Conservation (phyloP, 2,113 vertebrate genomes). For the Pyxicephalus adspersus region DNA sequence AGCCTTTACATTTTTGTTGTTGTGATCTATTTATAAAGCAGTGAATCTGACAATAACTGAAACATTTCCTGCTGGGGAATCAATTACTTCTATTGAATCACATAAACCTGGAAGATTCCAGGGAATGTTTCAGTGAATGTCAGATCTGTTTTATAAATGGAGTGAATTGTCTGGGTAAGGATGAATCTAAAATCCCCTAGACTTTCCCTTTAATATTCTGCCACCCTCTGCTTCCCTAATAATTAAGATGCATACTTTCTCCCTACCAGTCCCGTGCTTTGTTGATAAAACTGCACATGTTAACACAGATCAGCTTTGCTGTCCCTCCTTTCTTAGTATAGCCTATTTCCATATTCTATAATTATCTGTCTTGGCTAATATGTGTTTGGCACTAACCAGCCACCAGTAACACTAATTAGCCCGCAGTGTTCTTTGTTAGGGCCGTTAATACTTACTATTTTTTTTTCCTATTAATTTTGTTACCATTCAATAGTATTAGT, state of each 20-base stretch:
- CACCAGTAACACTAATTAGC: slow-evolving; percentile 38
- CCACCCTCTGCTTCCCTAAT: neutral
- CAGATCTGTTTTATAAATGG: no score
- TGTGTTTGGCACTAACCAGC: slow-evolving; percentile 36
- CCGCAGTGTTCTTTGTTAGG: slow-evolving; percentile 15
- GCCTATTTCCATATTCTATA: slow-evolving; percentile 32
- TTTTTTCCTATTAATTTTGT: slow-evolving; percentile 27
- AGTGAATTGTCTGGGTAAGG: no score
- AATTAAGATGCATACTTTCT: slow-evolving; percentile 6
- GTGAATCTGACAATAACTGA: no score
- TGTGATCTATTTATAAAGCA: no score
- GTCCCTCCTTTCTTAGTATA: slow-evolving; percentile 34
- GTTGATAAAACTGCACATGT: slow-evolving; percentile 26
- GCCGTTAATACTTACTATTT: slow-evolving; percentile 27
- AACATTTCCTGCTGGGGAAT: no score
- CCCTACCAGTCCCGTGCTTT: slow-evolving; percentile 10
- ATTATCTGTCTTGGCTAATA: slow-evolving; percentile 28
- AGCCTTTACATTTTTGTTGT: no score
- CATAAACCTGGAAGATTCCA: no score
- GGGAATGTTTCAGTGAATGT: no score
- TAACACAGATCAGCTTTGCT: slow-evolving; percentile 14
- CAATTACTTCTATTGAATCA: no score
- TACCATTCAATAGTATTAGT: slow-evolving; percentile 24
- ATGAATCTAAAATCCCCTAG: no score
- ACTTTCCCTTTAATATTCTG: slow-evolving; percentile 7